phyloP scores from a whole-genome alignment of 2,888 invertebrate species.

The Sylvicola cinctus region DNA sequence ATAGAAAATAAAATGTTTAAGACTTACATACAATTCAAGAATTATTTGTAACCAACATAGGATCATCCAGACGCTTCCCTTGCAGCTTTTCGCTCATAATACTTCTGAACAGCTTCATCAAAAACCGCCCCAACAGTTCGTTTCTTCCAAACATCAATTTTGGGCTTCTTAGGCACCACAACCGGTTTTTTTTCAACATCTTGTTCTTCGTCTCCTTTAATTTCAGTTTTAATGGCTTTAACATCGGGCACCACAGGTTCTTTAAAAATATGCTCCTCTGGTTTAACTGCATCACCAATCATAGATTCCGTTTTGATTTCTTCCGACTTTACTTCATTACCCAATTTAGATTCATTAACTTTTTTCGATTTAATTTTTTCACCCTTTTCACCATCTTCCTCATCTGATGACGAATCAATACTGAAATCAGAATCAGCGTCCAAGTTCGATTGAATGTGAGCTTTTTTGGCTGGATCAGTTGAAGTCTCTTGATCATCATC shows the following conservation, averaged over 20 bases:
- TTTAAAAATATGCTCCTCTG: slow-evolving; percentile 4
- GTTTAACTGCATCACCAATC: neutral
- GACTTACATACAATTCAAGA: neutral
- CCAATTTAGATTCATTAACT: slow-evolving; percentile 12
- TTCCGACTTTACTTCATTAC: slow-evolving; percentile 6
- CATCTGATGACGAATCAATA: slow-evolving; percentile 34
- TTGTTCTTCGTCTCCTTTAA: slow-evolving; percentile 9
- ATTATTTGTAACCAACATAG: too few relatives aligned
- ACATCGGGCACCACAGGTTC: too few relatives aligned
- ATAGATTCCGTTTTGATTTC: neutral
- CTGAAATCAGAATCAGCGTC: slow-evolving; percentile 55
- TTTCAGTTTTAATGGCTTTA: slow-evolving; percentile 11
- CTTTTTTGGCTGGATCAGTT: slow-evolving; percentile 28
- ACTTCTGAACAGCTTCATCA: slow-evolving; percentile 53
- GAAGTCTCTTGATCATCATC: slow-evolving; percentile 19
- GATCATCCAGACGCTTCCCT: neutral
- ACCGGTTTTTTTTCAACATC: slow-evolving; percentile 9
- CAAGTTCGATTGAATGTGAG: slow-evolving; percentile 36
- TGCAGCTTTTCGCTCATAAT: slow-evolving; percentile 48
- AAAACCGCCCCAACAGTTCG: slow-evolving; percentile 59
- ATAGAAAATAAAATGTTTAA: neutral
- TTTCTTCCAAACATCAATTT: slow-evolving; percentile 62
- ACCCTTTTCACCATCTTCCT: slow-evolving; percentile 18
- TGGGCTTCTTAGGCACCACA: slow-evolving; percentile 20
- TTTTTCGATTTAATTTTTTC: slow-evolving; percentile 9